A percentile compares a stretch with the other conserved stretches of the same genome.
phyloP scores from a whole-genome alignment of 1,140 invertebrate species.

The Ganaspis sp. region DNA sequence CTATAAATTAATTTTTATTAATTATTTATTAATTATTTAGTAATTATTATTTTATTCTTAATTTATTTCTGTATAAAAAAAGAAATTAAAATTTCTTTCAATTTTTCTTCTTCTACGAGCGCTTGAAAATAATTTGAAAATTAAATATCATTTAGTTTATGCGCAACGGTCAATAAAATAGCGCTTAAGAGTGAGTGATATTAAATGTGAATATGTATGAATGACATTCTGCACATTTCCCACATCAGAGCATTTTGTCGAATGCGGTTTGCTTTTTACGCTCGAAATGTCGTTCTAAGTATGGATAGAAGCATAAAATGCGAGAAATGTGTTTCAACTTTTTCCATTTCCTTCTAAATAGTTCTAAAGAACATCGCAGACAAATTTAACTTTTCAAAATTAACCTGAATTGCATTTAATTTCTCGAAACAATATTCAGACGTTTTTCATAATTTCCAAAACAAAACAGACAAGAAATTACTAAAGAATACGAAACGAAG shows the following conservation, averaged over 20 bases:
- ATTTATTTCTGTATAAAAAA: too few species aligned
- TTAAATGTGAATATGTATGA: neutral
- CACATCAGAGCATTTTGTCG: neutral
- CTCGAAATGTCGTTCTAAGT: conserved; percentile 2
- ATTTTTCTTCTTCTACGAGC: too few species aligned
- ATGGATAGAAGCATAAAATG: neutral
- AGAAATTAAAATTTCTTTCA: too few species aligned
- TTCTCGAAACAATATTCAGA: too few species aligned
- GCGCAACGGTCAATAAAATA: neutral
- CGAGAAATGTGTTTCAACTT: conserved; percentile 13
- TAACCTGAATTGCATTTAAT: too few species aligned
- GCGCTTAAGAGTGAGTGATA: neutral
- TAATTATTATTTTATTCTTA: too few species aligned
- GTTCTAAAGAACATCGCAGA: neutral
- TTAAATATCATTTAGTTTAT: neutral
- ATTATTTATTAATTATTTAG: too few species aligned
- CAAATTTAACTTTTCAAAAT: too few species aligned
- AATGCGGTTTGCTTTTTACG: conserved; percentile 10
- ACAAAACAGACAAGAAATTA: too few species aligned
- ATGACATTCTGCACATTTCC: neutral
- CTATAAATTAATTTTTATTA: too few species aligned
- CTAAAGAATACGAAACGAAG: too few species aligned
- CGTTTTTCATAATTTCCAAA: too few species aligned
- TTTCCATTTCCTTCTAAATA: conserved; percentile 5
- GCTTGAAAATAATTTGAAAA: conserved; percentile 7